Base-by-base conservation (phyloP, 2,113 vertebrate species). In the Cromileptes altivelis region DNA sequence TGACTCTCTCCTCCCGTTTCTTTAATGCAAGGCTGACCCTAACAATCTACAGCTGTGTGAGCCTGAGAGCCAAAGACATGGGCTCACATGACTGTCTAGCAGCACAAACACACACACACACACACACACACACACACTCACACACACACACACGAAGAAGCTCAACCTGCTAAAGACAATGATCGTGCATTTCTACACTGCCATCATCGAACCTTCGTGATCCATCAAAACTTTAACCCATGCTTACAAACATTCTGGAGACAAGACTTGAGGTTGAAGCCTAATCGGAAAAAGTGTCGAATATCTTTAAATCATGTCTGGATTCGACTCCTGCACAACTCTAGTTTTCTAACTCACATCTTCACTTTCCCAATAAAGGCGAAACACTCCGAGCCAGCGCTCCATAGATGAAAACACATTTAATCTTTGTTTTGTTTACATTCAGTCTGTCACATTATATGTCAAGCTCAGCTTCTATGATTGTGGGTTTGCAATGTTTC, bases 11-110 rank as follows among this genome's bases (percentile, higher is more conserved):
- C 70, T 82, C 75, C 73, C 65, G 55, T 3, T 25, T 19, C 70
- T 77, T 13, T 47, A 85, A 85, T 19, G 23, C 75, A 69, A 69
- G 49, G 27, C 75, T 72, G 72, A 73, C 53, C 71, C 42, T 89
- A 89, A 92, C 82, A 79, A 58, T 62, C 75, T 64, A 73, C 91
- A 93, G 90, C 88, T 93, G 92, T 89, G 84, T 62, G 50, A 88
- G 77, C 67, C 62, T 60, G 49, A 27, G 64, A 73, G 68, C 23
- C 52, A 79, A 88, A 75, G 68, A 57, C 58, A 82, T 70, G 37
- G 40, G 73, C 70, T 79, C 78, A 80, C 68, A 55, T 75, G 69
- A 85, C 62, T 52, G 3, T 15, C 25, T 17, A 4, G 65, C 25
- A 62, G 27, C 15, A 52, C 65, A 79, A 56, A 58, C 42, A 67